phyloP scores from a whole-genome alignment of 2,113 vertebrate genomes.

The Mesoclemmys tuberculata region DNA sequence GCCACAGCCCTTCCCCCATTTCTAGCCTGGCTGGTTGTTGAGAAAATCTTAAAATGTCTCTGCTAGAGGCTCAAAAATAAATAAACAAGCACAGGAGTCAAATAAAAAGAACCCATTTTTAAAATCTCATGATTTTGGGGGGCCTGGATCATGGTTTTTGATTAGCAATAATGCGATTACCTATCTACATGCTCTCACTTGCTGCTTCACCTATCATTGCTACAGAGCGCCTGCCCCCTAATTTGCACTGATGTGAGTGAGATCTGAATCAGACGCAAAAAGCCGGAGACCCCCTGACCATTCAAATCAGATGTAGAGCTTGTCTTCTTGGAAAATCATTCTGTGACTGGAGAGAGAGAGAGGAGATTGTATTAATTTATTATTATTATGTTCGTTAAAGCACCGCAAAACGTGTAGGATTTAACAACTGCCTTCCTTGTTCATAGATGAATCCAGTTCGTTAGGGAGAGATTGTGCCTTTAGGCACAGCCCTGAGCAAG shows the following conservation, averaged over 20 bases:
- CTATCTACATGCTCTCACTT: background rate
- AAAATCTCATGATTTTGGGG: background rate
- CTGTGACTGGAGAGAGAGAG: background rate
- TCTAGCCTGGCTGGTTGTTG: background rate
- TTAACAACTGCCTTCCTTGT: background rate
- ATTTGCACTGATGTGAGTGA: accelerated
- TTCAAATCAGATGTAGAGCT: background rate
- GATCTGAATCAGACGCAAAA: background rate
- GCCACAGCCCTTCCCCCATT: no score
- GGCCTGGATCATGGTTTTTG: background rate
- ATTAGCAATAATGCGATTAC: background rate
- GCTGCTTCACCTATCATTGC: accelerated
- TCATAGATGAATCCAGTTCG: background rate
- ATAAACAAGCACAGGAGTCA: background rate
- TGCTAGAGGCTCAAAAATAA: background rate
- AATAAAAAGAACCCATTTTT: background rate
- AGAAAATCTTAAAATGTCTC: background rate
- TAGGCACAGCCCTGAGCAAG: background rate
- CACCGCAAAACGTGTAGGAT: background rate
- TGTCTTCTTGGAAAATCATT: background rate
- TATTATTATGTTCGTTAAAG: background rate
- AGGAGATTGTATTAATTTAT: background rate
- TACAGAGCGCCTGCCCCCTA: background rate
- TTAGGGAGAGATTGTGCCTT: background rate
- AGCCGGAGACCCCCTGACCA: background rate